These are phyloP conservation scores for Chaenogobius annularis DNA, from an alignment of 2,113 vertebrate genomes.

Conservation along the genomic window DNA sequence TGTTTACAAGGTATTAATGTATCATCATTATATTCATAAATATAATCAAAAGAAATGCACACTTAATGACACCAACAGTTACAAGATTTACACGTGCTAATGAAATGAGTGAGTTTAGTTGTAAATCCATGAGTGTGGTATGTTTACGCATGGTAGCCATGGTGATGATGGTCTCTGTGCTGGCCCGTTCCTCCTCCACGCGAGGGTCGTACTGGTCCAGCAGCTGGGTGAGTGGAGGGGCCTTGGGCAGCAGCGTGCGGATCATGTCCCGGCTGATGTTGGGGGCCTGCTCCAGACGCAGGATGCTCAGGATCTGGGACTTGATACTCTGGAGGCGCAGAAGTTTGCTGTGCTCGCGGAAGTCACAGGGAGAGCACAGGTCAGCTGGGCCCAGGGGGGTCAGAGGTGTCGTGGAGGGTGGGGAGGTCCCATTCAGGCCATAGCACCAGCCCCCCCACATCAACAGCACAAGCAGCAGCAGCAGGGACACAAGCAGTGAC, in stretches of 20 bases:
- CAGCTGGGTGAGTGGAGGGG: constrained; percentile 91
- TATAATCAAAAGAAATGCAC: background rate
- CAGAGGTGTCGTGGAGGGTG: constrained; percentile 71
- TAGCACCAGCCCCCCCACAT: constrained; percentile 74
- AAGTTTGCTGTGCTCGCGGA: constrained; percentile 92
- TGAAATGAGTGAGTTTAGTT: background rate
- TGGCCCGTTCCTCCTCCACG: constrained; percentile 90
- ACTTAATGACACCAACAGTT: no score
- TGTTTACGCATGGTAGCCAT: constrained; percentile 94
- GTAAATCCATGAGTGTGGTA: background rate
- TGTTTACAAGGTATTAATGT: no score
- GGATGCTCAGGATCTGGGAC: constrained; percentile 96
- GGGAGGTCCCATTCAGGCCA: constrained; percentile 80
- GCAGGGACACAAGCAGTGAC: constrained; percentile 78
- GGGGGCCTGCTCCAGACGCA: constrained; percentile 92
- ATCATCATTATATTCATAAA: background rate
- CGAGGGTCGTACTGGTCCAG: constrained; percentile 94
- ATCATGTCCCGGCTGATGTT: constrained; percentile 98
- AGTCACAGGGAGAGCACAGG: constrained; percentile 89
- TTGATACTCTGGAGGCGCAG: constrained; percentile 95
- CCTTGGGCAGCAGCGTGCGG: constrained; percentile 92
- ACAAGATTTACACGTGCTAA: background rate
- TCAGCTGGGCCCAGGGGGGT: constrained; percentile 80
- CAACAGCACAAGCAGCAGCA: constrained; percentile 80
- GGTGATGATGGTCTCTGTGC: constrained; percentile 94